Evolutionary conservation across 2,888 invertebrate genomes (phyloP), one percentile per base, ranked within the genome.

Genomic region (Apoda limacodes): DNA sequence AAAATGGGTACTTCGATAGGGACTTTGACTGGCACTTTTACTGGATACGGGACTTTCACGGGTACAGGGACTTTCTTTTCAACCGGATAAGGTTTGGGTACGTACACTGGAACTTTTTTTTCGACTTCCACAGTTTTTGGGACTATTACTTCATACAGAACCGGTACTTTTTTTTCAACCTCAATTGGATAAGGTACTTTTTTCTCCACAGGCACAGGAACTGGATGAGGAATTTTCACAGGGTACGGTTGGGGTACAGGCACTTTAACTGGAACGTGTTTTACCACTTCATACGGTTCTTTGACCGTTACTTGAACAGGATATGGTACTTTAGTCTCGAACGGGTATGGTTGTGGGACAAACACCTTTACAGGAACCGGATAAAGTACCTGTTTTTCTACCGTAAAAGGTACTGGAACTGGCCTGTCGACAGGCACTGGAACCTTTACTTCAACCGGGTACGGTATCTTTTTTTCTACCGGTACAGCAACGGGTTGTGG

Each of bases 271-370:
- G 66, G 65, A 7, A 78, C 68, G 40, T 75, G 76, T 46, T 60
- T 74, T 32, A 78, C 63, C 5, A 81, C 70, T 50, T 75, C 72
- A 11, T 60, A 51, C 9, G 74, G 76, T 37, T 80, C 71, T 44
- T 46, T 65, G 3, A 75, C 59, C 64, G 82, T 83, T 2, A 82
- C 66, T 42, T 75, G 60, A 9, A 78, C 72, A 4, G 78, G 75
- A 39, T 75, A 74, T 26, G 78, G 82, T n/a, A 85, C 80, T 52
- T 69, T 80, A n/a, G 75, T 74, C 52, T 83, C 83, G 30, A 84
- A 82, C 0, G 83, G 78, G 32, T 76, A 75, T 3, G 78, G 76
- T 40, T 74, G 70, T 3, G 81, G 81, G 13, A 82, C 69, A 28
- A 65, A 46, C 14, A 81, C 65, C 51, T 59, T 75, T 13, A 72